Base-by-base conservation (phyloP, 2,113 vertebrate genomes). In the Corythoichthys intestinalis region DNA sequence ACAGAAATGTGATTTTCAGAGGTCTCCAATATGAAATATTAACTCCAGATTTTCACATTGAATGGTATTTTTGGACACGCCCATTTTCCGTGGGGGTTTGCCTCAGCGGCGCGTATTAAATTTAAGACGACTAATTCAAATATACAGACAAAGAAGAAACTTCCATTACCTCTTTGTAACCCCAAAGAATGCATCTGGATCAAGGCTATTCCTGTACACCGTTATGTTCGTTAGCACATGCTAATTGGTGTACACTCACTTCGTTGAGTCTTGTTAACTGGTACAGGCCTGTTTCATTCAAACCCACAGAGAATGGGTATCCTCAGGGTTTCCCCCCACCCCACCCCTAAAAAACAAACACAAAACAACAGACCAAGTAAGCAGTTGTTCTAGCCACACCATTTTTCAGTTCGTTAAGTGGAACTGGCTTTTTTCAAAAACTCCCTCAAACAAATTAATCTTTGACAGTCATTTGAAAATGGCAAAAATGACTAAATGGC, bases 161-260 rank as follows among this genome's bases (percentile, higher is more conserved):
- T 66, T 71, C 54, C 74, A 72, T 83, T 86, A 86, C 86, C 87
- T 84, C 78, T 35, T n/a, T 20, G 56, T 85, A 83, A 84, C 87
- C 87, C 84, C 75, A 47, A 65, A 56, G 46, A 66, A 73, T 70
- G 71, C 81, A 88, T 87, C 77, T 87, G 85, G 85, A 89, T 90
- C 87, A 86, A 89, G 87, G 86, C 71, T 84, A 75, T 78, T 80
- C 81, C 71, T 59, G 61, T 79, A 79, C 71, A 47, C 76, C 79
- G 84, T 83, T 78, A 62, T 85, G 82, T 89, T 89, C 83, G 88
- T 90, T 89, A 88, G 86, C 82, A 62, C 79, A 77, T 86, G 73
- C 67, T 90, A 90, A 90, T 90, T 89, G 83, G 82, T 71, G 71
- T 14, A 50, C 60, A 69, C 78, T 79, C 85, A 86, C 82, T 81